These are phyloP conservation scores for Thecophora atra DNA, from an alignment of 2,888 invertebrate species.

Conservation along the genomic window DNA sequence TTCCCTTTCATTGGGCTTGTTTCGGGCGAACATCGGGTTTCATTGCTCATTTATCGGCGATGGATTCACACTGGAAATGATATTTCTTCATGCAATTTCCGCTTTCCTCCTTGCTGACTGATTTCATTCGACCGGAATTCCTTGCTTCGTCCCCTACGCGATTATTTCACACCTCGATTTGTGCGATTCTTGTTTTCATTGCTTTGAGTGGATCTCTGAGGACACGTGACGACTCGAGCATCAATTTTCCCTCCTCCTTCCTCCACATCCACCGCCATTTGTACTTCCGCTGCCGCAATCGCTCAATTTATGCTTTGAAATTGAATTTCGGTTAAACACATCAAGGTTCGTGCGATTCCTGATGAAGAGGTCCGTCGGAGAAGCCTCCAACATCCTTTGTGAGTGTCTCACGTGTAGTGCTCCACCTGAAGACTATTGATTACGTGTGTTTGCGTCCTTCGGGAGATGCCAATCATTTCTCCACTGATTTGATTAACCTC, in stretches of 20 bases:
- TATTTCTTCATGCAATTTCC: background rate
- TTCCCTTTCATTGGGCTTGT: slow-evolving; percentile 2
- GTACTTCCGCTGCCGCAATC: slow-evolving; percentile 40
- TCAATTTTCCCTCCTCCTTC: background rate
- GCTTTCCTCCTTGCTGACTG: background rate
- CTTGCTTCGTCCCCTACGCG: slow-evolving; percentile 11
- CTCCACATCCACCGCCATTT: background rate
- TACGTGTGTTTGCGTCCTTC: slow-evolving; percentile 1
- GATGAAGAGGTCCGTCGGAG: background rate
- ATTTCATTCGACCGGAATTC: slow-evolving; percentile 35
- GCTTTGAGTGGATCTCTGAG: background rate
- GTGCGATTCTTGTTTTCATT: background rate
- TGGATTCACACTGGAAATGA: slow-evolving; percentile 38
- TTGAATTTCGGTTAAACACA: slow-evolving; percentile 40
- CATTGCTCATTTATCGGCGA: slow-evolving; percentile 17
- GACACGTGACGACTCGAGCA: background rate
- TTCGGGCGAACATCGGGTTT: background rate
- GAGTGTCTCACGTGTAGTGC: background rate
- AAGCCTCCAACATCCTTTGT: background rate
- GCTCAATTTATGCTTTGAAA: slow-evolving; percentile 45
- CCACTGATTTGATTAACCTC: slow-evolving; percentile 39
- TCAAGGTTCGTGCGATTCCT: background rate
- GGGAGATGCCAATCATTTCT: slow-evolving; percentile 39
- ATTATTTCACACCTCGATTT: slow-evolving; percentile 34
- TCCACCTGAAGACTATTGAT: background rate